phyloP scores from a whole-genome alignment of 2,888 invertebrate species.

The Andrena marginata region DNA sequence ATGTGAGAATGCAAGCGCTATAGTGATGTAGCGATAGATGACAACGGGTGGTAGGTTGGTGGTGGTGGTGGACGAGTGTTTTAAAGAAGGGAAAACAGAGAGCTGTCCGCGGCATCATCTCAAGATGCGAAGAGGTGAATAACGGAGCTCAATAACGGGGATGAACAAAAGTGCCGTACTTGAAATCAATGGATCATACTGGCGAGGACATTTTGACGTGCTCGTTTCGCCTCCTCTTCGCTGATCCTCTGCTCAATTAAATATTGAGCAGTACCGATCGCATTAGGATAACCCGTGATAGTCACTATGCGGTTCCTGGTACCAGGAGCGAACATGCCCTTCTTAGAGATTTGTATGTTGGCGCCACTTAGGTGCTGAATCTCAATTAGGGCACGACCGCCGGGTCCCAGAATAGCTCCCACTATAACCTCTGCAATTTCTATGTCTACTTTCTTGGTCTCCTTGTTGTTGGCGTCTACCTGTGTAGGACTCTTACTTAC shows the following conservation, averaged over 20 bases:
- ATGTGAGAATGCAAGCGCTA: slow-evolving; percentile 82
- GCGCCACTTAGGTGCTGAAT: slow-evolving; percentile 99
- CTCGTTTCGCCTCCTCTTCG: slow-evolving; percentile 98
- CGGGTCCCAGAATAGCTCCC: slow-evolving; percentile 98
- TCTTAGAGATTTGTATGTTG: slow-evolving; percentile 99
- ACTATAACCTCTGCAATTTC: slow-evolving; percentile 98
- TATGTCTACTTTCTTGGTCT: slow-evolving; percentile 93
- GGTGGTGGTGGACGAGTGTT: slow-evolving; percentile 66
- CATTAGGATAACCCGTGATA: slow-evolving; percentile 95
- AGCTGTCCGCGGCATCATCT: slow-evolving; percentile 66
- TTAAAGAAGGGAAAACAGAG: slow-evolving; percentile 63
- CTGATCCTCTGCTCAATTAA: slow-evolving; percentile 98
- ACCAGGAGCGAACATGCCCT: slow-evolving; percentile 98
- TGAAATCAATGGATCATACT: slow-evolving; percentile 89
- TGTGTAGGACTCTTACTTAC: slow-evolving; percentile 94
- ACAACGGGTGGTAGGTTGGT: slow-evolving; percentile 75
- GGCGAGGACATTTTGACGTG: slow-evolving; percentile 94
- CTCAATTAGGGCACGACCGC: slow-evolving; percentile 98
- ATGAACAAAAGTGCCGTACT: slow-evolving; percentile 74
- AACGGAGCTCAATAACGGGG: slow-evolving; percentile 76
- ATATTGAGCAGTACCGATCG: slow-evolving; percentile 96
- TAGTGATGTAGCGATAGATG: slow-evolving; percentile 81
- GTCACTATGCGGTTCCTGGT: slow-evolving; percentile 99
- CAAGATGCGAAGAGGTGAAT: slow-evolving; percentile 72
- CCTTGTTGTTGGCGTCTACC: slow-evolving; percentile 91